Percentiles rank a stretch among this genome's conserved stretches.
Evolutionary conservation across 1,140 invertebrate genomes (phyloP).

Genomic region (Heliconius congener): DNA sequence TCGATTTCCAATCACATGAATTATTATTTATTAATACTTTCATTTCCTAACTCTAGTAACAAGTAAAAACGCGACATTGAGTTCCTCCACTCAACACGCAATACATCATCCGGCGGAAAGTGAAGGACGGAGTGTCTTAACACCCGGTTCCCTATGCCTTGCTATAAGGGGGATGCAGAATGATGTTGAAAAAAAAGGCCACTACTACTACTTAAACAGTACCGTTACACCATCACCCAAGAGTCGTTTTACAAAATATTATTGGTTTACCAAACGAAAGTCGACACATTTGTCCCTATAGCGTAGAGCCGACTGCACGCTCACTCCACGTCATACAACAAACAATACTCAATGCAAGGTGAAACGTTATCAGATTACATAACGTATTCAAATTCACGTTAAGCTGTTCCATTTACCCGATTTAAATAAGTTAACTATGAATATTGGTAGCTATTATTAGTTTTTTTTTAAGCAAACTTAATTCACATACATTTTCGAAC

Average conservation of each 20-base stretch:
- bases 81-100: too few species aligned
- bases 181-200: too few species aligned
- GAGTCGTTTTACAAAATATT: background rate
- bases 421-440: conserved; percentile 17
- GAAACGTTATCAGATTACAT: conserved; percentile 32
- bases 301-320: background rate
- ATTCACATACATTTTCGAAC: background rate
- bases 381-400: conserved; percentile 21
- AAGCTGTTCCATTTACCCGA: conserved; percentile 3
- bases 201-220: too few species aligned
- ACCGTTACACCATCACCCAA: background rate
- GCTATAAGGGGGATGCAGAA: too few species aligned
- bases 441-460: background rate
- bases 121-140: too few species aligned
- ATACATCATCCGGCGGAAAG: too few species aligned
- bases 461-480: background rate
- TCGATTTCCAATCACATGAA: too few species aligned
- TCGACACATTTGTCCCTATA: background rate
- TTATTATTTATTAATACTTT: too few species aligned
- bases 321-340: conserved; percentile 18
- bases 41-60: too few species aligned
- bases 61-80: too few species aligned
- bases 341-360: conserved; percentile 35
- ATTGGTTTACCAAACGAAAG: background rate
- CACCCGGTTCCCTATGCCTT: too few species aligned